Base-by-base conservation (phyloP, 2,888 invertebrate genomes). In the Drosophila atripex region DNA sequence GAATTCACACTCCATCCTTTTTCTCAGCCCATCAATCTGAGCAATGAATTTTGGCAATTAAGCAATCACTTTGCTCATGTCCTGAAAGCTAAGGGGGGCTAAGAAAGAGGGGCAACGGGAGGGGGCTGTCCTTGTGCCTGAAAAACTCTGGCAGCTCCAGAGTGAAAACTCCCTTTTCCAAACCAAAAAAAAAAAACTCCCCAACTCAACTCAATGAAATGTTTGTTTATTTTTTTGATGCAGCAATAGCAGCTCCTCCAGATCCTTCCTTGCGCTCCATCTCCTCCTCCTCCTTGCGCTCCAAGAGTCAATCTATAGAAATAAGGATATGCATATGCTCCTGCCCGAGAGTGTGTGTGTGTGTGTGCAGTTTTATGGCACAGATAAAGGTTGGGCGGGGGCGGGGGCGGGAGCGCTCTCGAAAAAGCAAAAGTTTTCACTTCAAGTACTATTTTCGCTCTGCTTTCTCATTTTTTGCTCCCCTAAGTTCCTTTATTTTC, bases 391-490 rank as follows among this genome's bases (percentile, higher is more conserved):
- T 16, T 1, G 11, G 11, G 7, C 1, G 30, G 14, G 14, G 11
- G 7, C 1, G 30, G 14, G 14, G 12, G 28, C 38, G 50, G 21
- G 51, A 46, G 53, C 18, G 47, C 65, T 65, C 65, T 65, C 54
- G 45, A 61, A 70, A 61, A 77, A 58, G 77, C 60, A 71, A 80
- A 78, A 78, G 71, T 78, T 78, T 78, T 76, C 76, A 78, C 76
- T 80, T 80, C 53, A 69, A 80, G 80, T 76, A 65, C 65, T 74
- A 76, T 80, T 77, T 75, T 66, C 59, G 63, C 64, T 71, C 30
- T 76, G 66, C 70, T 75, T 65, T 57, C 64, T 50, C 14, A 39
- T 71, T 76, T 39, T 18, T 54, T 58, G 9, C n/a, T 16, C 32
- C 7, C 43, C 18, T 21, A 39, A 8, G 41, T 30, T 64, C 41